Conservation (phyloP, 2,888 invertebrate genomes). For the Synergus gifuensis region DNA sequence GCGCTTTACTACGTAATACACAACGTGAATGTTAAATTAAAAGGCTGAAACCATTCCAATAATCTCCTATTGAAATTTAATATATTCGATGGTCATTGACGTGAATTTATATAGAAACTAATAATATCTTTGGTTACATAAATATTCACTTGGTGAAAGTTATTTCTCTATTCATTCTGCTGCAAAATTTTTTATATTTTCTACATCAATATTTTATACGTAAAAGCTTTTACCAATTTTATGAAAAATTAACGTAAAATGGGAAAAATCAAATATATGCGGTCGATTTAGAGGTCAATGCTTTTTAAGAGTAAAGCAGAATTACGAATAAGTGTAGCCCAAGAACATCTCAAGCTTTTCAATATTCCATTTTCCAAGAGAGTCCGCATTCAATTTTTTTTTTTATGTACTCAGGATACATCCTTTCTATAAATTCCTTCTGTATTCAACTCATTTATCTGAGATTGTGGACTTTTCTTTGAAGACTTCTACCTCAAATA, state of each 20-base stretch:
- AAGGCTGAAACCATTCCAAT: neutral
- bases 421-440: neutral
- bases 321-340: no score
- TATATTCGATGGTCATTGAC: neutral
- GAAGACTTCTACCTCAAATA: no score
- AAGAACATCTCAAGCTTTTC: neutral
- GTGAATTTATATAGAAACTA: neutral
- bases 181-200: neutral
- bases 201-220: neutral
- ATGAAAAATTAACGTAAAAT: neutral
- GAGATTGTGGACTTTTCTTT: no score
- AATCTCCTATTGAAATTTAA: slow-evolving; percentile 1
- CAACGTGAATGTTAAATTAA: slow-evolving; percentile 49
- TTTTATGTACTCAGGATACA: neutral
- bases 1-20: slow-evolving; percentile 52
- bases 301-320: neutral
- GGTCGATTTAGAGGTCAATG: no score
- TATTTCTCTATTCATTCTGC: neutral
- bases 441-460: neutral
- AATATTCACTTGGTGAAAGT: neutral
- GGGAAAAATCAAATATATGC: neutral
- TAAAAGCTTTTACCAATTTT: neutral
- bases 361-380: neutral
- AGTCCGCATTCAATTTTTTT: neutral
- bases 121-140: neutral